phyloP scores from a whole-genome alignment of 2,113 vertebrate species.

The Psettodes erumei region DNA sequence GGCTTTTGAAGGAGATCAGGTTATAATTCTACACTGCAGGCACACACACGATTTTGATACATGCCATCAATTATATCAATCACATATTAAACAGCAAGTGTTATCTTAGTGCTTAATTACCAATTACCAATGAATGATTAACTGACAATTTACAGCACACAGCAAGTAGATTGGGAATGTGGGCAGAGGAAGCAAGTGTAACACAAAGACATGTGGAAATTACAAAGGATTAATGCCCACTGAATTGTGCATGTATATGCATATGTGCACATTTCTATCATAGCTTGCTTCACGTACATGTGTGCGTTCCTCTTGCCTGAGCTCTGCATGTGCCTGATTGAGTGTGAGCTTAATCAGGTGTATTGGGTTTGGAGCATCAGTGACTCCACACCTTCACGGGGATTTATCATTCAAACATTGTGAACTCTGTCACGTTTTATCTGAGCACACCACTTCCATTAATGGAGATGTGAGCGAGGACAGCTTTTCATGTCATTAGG shows the following conservation, averaged over 20 bases:
- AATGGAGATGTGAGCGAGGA: slow-evolving; percentile 64
- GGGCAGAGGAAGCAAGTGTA: slow-evolving; percentile 26
- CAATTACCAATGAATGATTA: slow-evolving; percentile 76
- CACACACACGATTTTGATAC: slow-evolving; percentile 41
- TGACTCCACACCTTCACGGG: slow-evolving; percentile 54
- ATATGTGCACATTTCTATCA: not conserved
- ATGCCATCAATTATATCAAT: slow-evolving; percentile 62
- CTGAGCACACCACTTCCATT: slow-evolving; percentile 68
- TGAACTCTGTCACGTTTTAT: slow-evolving; percentile 72
- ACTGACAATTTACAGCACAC: slow-evolving; percentile 58
- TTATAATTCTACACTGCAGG: slow-evolving; percentile 20
- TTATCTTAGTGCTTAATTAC: slow-evolving; percentile 72
- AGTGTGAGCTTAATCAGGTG: slow-evolving; percentile 55
- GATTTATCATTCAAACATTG: slow-evolving; percentile 70
- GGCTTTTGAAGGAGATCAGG: slow-evolving; percentile 41
- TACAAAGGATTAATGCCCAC: slow-evolving; percentile 53
- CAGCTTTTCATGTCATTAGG: slow-evolving; percentile 74
- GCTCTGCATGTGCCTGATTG: slow-evolving; percentile 31
- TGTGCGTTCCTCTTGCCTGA: too few species aligned
- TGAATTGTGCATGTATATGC: slow-evolving; percentile 5
- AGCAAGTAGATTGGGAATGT: slow-evolving; percentile 48
- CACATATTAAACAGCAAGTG: slow-evolving; percentile 58
- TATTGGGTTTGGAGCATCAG: slow-evolving; percentile 45
- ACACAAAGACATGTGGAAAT: slow-evolving; percentile 59
- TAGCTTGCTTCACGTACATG: slow-evolving; percentile 1